These are phyloP conservation scores for Epinotia bilunana DNA, from an alignment of 2,888 invertebrate species.

Conservation along the genomic window DNA sequence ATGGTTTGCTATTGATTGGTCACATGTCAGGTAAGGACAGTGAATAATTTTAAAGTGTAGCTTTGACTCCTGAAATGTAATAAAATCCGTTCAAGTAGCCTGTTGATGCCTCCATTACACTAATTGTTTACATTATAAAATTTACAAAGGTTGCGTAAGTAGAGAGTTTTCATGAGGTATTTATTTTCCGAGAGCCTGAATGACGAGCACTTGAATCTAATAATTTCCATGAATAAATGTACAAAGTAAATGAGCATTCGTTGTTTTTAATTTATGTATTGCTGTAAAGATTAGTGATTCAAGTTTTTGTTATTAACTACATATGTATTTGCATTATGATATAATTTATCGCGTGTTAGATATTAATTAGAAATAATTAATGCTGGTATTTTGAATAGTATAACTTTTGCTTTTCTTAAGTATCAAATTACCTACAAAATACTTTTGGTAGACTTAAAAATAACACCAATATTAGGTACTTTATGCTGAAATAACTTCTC, in stretches of 20 bases:
- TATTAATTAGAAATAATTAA: too few species aligned
- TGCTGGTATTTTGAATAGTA: too few species aligned
- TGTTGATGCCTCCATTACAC: slow-evolving; percentile 32
- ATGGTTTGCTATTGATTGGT: neutral
- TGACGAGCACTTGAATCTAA: slow-evolving; percentile 18
- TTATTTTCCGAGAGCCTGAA: slow-evolving; percentile 19
- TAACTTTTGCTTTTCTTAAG: too few species aligned
- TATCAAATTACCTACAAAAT: too few species aligned
- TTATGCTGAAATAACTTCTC: too few species aligned
- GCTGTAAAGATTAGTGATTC: neutral
- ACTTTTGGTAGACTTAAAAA: too few species aligned
- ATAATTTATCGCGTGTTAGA: too few species aligned
- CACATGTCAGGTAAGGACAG: neutral
- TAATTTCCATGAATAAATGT: slow-evolving; percentile 17
- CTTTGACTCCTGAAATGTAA: slow-evolving; percentile 17
- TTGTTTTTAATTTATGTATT: neutral
- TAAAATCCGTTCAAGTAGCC: slow-evolving; percentile 29
- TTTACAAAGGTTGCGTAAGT: slow-evolving; percentile 17
- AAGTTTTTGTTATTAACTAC: too few species aligned
- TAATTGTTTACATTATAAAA: slow-evolving; percentile 41
- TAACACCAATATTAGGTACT: too few species aligned
- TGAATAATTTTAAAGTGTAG: neutral
- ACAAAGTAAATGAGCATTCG: neutral
- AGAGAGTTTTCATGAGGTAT: slow-evolving; percentile 16
- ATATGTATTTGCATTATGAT: too few species aligned